Evolutionary conservation across 2,797 vertebrate genomes (phyloP).

Genomic region (Calcarius lapponicus): DNA sequence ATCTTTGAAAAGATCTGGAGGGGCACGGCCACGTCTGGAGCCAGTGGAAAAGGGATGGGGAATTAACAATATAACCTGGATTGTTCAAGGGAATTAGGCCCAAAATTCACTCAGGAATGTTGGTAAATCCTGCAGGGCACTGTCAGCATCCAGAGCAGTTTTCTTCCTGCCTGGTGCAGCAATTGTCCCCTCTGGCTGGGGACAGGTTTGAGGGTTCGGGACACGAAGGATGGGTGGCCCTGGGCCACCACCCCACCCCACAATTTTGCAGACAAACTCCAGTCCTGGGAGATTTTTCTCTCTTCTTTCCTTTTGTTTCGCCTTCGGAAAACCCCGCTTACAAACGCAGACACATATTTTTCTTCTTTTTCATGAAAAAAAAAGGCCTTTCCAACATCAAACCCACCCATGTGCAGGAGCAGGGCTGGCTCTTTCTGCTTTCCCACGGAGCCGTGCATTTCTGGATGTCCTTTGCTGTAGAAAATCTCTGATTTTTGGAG

Average conservation of each 20-base stretch:
- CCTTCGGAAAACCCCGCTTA: neutral
- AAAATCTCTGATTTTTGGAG: neutral
- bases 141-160: neutral
- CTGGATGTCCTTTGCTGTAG: rapidly evolving
- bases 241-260: rapidly evolving
- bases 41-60: rapidly evolving
- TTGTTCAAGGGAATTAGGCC: neutral
- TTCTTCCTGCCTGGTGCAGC: neutral
- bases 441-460: rapidly evolving
- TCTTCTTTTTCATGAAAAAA: neutral
- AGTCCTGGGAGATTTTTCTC: neutral
- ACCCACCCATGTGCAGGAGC: neutral
- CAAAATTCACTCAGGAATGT: rapidly evolving
- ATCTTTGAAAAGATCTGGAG: neutral
- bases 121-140: neutral
- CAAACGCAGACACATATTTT: rapidly evolving
- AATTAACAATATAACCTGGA: neutral
- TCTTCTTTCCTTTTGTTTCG: neutral
- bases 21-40: rapidly evolving
- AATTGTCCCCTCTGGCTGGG: no score
- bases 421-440: neutral
- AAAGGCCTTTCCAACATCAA: neutral
- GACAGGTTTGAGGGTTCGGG: neutral
- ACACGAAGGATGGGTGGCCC: rapidly evolving
- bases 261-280: neutral